Evolutionary conservation across 2,797 vertebrate genomes (phyloP), one percentile per base, ranked within the genome.

Genomic region (Sphaeramia orbicularis): DNA sequence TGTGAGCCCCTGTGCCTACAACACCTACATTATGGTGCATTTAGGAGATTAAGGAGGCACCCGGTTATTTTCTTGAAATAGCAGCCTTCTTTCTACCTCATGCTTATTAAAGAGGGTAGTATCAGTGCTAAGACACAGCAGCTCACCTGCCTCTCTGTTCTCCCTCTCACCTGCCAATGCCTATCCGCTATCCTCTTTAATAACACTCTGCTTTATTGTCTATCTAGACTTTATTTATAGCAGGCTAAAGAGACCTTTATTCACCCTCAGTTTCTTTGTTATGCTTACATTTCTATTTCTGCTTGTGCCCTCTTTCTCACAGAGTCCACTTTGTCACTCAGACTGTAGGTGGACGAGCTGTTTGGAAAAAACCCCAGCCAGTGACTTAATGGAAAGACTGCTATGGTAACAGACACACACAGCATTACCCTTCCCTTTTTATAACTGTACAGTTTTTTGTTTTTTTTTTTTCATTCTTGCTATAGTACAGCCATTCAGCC

Each of bases 351-450:
- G 77, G 77, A 84, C 78, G 49, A 67, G 71, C 61, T 67, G 72
- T 83, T 83, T 81, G 90, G 87, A 91, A 91, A 91, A 90, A 89
- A 76, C 51, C 82, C 81, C 47, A 69, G 78, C 62, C 72, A 57
- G 71, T 91, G 92, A 92, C 74, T 91, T 88, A 82, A 92, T 92
- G 91, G 89, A 92, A 91, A 89, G 56, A 86, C 87, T 79, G 55
- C 86, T 81, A 85, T 88, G 82, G 90, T 66, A 89, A 92, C 91
- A 91, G 87, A 87, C 89, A 83, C 65, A 88, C 69, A 87, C 4
- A 84, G 71, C 76, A 58, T 45, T 74, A 47, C 61, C 70, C 83
- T 90, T 89, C 81, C 76, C 51, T 66, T 86, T 74, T 74, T 41
- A 41, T 42, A 74, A 80, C 76, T 55, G 54, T 78, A 82, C 78